Evolutionary conservation across 2,888 invertebrate species (phyloP), one percentile per base, ranked within the genome.

Genomic region (Meiosimyza platycephala): DNA sequence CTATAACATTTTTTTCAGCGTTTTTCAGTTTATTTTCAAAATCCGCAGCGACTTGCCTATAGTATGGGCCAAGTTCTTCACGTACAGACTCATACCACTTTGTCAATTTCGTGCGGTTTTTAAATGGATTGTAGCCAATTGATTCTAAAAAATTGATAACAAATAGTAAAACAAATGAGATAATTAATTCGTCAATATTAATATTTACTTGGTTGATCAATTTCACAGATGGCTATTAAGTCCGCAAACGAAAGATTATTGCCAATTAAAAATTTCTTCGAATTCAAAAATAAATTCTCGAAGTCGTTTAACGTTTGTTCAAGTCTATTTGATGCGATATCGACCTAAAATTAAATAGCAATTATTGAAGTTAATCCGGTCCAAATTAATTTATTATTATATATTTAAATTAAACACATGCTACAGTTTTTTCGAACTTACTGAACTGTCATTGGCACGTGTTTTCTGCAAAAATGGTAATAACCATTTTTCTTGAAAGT

Each of bases 151-250:
- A 5, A 11, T 68, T 69, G 11, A 2, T 15, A 47, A 64, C n/a
- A 40, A 66, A 11, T 40, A n/a, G 63, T 54, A 40, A 7, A 13
- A 40, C 1, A 7, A 52, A 28, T 63, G 9, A 3, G 55, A 12
- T 50, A 9, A 1, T 47, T 22, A 18, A 2, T 22, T 54, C 0
- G 11, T n/a, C 6, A 33, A 48, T n/a, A 57, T 28, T n/a, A 7
- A 40, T 48, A 66, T 90, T 89, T 86, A 94, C 94, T 90, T 72
- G 93, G 91, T 85, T 95, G 94, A 84, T 94, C 94, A 72, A 95
- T 84, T 87, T 94, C 94, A 79, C 93, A 93, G 15, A 92, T 91
- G 1, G 93, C 94, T 77, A 93, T 87, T 72, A 95, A 85, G 84
- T 95, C 95, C 0, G 94, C 94, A 54, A 92, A 90, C 1, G 92